A percentile compares a stretch with the other conserved stretches of the same genome.
These are phyloP conservation scores for Sesia apiformis DNA, from an alignment of 2,888 invertebrate species.

Conservation along the genomic window DNA sequence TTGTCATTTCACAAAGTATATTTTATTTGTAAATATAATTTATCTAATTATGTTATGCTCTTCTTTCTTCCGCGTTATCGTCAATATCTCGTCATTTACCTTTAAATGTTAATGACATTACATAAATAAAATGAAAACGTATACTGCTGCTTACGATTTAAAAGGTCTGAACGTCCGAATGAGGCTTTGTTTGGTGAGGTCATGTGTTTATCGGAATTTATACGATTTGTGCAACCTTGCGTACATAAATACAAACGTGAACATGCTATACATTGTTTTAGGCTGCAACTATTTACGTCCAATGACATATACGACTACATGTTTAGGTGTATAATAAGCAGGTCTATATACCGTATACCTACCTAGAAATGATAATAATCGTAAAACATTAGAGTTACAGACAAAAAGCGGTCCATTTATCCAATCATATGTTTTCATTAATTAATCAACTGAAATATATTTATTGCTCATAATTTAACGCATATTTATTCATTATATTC, in stretches of 20 bases:
- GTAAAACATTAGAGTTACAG: too few relatives aligned
- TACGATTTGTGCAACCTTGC: neutral
- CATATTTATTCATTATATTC: too few relatives aligned
- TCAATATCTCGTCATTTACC: neutral
- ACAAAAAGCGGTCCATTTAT: too few relatives aligned
- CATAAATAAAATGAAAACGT: neutral
- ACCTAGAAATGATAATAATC: too few relatives aligned
- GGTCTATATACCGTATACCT: too few relatives aligned
- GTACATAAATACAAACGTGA: neutral
- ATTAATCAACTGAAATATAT: too few relatives aligned
- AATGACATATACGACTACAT: too few relatives aligned
- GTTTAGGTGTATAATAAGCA: too few relatives aligned
- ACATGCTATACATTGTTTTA: neutral
- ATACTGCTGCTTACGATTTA: neutral
- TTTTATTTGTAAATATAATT: neutral
- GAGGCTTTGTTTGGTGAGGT: neutral
- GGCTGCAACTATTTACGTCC: neutral
- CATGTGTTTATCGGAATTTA: neutral
- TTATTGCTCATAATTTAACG: too few relatives aligned
- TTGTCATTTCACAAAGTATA: slow-evolving; percentile 10
- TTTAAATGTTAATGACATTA: neutral
- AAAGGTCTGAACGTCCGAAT: neutral
- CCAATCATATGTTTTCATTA: too few relatives aligned
- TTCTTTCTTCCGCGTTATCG: slow-evolving; percentile 6
- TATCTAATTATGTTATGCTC: neutral